Evolutionary conservation across 2,888 invertebrate species (phyloP).

Genomic region (Celastrina argiolus): DNA sequence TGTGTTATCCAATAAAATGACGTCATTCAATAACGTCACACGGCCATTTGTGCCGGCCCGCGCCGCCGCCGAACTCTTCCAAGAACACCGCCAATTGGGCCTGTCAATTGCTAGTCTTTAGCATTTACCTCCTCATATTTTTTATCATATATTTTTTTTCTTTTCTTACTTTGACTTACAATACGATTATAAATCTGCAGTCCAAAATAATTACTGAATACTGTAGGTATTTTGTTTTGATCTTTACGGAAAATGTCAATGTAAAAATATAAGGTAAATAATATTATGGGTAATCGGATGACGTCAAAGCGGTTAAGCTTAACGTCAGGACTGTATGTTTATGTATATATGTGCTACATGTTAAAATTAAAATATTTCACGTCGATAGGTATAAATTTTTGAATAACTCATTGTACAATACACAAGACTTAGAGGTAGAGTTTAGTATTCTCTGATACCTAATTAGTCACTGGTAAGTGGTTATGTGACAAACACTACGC

Average conservation of each 20-base stretch:
- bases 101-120: slow-evolving; percentile 30
- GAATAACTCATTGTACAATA: no score
- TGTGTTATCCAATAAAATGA: slow-evolving; percentile 52
- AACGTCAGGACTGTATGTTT: not conserved
- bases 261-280: not conserved
- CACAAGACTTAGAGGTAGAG: no score
- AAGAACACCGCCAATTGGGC: slow-evolving; percentile 47
- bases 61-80: slow-evolving; percentile 46
- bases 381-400: no score
- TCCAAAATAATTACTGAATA: no score
- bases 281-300: not conserved
- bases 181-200: no score
- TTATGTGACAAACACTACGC: not conserved
- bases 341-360: no score
- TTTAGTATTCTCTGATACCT: not conserved
- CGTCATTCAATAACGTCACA: slow-evolving; percentile 60
- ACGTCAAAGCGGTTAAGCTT: slow-evolving; percentile 2
- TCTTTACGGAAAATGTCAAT: not conserved
- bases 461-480: not conserved
- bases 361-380: no score
- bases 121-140: slow-evolving; percentile 13
- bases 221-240: not conserved
- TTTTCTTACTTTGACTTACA: not conserved
- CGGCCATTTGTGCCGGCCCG: slow-evolving; percentile 37
- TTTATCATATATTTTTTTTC: not conserved